phyloP scores from a whole-genome alignment of 2,113 vertebrate species.

The Protobothrops flavoviridis region DNA sequence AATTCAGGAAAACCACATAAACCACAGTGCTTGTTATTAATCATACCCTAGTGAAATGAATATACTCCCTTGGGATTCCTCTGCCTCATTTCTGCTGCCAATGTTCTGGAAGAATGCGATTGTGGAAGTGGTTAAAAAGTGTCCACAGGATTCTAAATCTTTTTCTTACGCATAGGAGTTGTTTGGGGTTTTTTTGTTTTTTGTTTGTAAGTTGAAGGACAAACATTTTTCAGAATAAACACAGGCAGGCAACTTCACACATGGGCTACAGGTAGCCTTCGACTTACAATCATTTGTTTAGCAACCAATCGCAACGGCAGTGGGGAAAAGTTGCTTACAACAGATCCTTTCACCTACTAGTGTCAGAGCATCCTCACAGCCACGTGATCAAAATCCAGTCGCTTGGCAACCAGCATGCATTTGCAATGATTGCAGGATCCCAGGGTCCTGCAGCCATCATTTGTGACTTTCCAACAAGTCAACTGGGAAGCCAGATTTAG shows the following conservation, averaged over 20 bases:
- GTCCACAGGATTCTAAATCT: conserved; percentile 24
- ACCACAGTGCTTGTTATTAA: conserved; percentile 56
- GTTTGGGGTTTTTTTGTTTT: conserved; percentile 51
- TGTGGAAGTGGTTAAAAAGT: conserved; percentile 37
- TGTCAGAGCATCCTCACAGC: no score
- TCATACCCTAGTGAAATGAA: conserved; percentile 55
- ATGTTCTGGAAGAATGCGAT: background rate
- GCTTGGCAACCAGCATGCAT: no score
- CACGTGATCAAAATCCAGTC: no score
- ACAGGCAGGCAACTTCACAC: conserved; percentile 28
- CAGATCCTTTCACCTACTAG: no score
- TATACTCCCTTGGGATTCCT: conserved; percentile 11
- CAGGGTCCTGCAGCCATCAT: no score
- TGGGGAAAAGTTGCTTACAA: no score
- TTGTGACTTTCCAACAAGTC: no score
- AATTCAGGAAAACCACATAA: conserved; percentile 61
- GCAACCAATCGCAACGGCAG: no score
- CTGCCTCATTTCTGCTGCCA: conserved; percentile 30
- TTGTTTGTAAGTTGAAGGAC: conserved; percentile 27
- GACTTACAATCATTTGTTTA: no score
- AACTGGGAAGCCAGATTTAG: no score
- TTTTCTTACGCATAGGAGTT: conserved; percentile 25
- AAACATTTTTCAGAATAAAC: conserved; percentile 55
- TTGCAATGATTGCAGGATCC: no score
- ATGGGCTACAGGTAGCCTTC: background rate